A percentile compares a stretch with the other conserved stretches of the same genome.
Conservation (phyloP, 2,888 invertebrate species). For the Andrena trimmerana region DNA sequence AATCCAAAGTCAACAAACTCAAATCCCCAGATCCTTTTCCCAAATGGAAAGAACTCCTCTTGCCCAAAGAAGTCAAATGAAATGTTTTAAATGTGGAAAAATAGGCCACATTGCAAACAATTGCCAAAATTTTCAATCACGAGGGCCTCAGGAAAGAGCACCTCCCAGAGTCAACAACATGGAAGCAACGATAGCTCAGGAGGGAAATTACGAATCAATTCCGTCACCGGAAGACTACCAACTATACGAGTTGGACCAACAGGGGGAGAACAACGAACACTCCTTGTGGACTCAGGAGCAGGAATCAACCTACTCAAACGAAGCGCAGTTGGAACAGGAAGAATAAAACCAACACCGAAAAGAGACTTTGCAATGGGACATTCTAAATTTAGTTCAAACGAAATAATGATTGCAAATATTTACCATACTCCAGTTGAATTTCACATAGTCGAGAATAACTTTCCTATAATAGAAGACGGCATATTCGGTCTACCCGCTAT, state of each 20-base stretch:
- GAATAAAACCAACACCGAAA: background rate
- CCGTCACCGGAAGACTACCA: background rate
- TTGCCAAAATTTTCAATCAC: background rate
- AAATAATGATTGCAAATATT: background rate
- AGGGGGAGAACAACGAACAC: background rate
- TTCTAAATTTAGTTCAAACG: background rate
- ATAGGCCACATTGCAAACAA: background rate
- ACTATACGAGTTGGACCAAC: background rate
- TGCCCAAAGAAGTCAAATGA: background rate
- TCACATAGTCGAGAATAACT: background rate
- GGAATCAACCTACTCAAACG: conserved; percentile 5
- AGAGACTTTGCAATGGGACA: background rate
- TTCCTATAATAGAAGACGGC: conserved; percentile 14
- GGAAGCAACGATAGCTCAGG: too few species aligned
- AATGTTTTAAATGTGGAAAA: background rate
- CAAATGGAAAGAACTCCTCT: background rate
- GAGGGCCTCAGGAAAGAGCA: background rate
- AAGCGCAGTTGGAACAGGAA: background rate
- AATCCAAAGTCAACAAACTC: too few species aligned
- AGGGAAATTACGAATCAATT: background rate
- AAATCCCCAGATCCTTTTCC: too few species aligned
- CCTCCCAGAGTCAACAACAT: background rate
- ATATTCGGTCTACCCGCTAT: conserved; percentile 1
- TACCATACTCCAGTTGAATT: background rate
- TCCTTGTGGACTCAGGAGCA: conserved; percentile 1